Conservation (phyloP, 2,888 invertebrate genomes). For the Spisula solida region DNA sequence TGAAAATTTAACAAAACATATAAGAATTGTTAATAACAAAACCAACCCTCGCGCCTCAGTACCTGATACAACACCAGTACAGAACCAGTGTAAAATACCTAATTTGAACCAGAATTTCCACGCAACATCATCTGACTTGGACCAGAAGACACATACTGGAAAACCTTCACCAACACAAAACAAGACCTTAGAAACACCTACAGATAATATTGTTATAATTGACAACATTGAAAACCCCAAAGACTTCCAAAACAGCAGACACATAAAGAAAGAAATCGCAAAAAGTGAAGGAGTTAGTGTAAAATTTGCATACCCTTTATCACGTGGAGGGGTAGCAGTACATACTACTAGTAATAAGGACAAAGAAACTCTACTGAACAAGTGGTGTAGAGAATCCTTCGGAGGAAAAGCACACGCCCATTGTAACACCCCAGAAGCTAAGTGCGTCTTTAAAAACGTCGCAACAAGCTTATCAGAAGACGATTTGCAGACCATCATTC, state of each 20-base stretch:
- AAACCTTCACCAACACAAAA: no score
- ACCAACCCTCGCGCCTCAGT: no score
- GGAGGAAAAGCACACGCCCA: neutral
- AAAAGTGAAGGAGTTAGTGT: conserved; percentile 16
- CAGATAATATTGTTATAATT: neutral
- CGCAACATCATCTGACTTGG: no score
- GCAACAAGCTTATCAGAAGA: conserved; percentile 17
- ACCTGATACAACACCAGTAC: no score
- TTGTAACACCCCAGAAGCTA: neutral
- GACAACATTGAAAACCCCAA: conserved; percentile 22
- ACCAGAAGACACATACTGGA: no score
- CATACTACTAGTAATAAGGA: conserved; percentile 27
- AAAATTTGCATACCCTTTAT: conserved; percentile 44
- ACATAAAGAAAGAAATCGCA: conserved; percentile 22
- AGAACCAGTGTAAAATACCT: no score
- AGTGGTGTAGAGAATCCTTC: conserved; percentile 28
- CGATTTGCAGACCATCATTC: neutral
- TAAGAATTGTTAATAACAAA: no score
- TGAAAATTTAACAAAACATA: no score
- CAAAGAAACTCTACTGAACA: neutral
- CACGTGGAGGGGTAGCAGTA: no score
- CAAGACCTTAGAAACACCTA: no score
- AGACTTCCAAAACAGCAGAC: conserved; percentile 30
- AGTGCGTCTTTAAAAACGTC: conserved; percentile 37
- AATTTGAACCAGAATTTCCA: no score